Percentiles rank a stretch among this genome's conserved stretches.
These are phyloP conservation scores for Thamnophis elegans DNA, from an alignment of 2,797 vertebrate genomes.

Conservation along the genomic window DNA sequence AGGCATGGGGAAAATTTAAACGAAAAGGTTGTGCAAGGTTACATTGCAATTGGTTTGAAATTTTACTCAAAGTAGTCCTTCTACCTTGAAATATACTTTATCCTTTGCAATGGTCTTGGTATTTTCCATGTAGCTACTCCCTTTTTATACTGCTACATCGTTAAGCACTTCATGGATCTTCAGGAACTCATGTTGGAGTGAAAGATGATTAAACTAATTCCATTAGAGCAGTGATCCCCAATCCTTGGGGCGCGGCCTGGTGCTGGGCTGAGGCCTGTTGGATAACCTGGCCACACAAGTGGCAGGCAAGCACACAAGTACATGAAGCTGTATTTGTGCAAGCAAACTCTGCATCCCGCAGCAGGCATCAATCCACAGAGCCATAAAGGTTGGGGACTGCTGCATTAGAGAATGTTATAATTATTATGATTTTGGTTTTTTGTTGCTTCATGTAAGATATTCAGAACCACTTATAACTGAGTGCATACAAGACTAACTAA, in stretches of 20 bases:
- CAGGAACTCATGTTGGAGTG: neutral
- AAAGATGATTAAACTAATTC: neutral
- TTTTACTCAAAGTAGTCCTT: neutral
- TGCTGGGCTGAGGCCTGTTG: neutral
- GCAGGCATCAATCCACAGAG: neutral
- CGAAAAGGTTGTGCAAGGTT: neutral
- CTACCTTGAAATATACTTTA: neutral
- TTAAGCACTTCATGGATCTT: neutral
- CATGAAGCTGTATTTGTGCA: neutral
- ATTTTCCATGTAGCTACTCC: neutral
- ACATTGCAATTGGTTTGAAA: neutral
- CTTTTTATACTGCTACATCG: neutral
- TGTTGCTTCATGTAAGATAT: neutral
- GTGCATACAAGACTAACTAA: neutral
- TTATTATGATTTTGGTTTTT: neutral
- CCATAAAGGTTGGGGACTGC: neutral
- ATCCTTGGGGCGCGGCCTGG: neutral
- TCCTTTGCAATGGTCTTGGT: neutral
- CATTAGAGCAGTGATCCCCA: neutral
- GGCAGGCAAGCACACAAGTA: neutral
- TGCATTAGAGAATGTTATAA: neutral
- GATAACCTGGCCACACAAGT: neutral
- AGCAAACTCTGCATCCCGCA: neutral
- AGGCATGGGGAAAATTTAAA: conserved; percentile 16
- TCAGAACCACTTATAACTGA: neutral